A percentile compares a stretch with the other conserved stretches of the same genome.
Conservation (phyloP, 2,888 invertebrate species). For the Drosophila subquinaria region DNA sequence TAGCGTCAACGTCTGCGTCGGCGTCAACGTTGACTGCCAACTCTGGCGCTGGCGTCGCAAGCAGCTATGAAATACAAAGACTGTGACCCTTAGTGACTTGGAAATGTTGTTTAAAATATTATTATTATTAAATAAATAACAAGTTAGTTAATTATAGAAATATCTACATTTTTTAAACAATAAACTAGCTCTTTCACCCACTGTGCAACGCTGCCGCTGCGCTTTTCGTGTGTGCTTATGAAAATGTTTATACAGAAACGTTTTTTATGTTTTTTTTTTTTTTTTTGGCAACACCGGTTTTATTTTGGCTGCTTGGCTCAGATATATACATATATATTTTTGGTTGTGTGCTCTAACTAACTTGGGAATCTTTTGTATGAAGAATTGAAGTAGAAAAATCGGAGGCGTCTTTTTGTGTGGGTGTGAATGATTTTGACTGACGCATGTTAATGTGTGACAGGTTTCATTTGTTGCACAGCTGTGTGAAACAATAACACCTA, state of each 20-base stretch:
- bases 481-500: conserved; percentile 44
- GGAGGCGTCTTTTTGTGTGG: conserved; percentile 28
- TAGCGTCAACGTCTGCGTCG: conserved; percentile 9
- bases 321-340: conserved; percentile 17
- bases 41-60: not conserved
- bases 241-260: conserved; percentile 33
- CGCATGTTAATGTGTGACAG: conserved; percentile 64
- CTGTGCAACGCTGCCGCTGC: conserved; percentile 41
- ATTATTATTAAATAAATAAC: not conserved
- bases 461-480: conserved; percentile 69
- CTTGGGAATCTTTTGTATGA: conserved; percentile 42
- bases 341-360: conserved; percentile 17
- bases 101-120: not conserved
- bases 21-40: conserved; percentile 9
- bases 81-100: conserved; percentile 31
- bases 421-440: conserved; percentile 38
- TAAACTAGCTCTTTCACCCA: not conserved
- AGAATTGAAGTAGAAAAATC: conserved; percentile 22
- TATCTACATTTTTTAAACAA: not conserved
- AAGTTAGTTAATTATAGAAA: no score
- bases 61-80: conserved; percentile 32
- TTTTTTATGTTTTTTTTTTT: conserved; percentile 25
- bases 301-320: conserved; percentile 37
- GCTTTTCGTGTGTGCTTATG: conserved; percentile 33
- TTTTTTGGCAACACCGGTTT: conserved; percentile 62